phyloP scores from a whole-genome alignment of 1,140 invertebrate genomes.

The Pogonomyrmex barbatus region DNA sequence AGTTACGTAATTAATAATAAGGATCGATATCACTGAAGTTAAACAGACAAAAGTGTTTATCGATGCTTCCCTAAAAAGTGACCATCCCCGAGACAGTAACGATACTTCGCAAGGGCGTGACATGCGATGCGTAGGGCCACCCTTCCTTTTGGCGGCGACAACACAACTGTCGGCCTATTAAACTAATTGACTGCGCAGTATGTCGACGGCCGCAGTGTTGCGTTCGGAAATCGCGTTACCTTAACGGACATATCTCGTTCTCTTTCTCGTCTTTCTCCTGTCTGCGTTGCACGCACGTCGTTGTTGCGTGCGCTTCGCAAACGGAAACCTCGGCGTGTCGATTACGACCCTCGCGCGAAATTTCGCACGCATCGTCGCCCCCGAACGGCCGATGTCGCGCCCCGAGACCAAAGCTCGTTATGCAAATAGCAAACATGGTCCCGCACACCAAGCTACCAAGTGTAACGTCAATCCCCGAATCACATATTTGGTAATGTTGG shows the following conservation, averaged over 20 bases:
- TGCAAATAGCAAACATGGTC: conserved; percentile 68
- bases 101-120: conserved; percentile 54
- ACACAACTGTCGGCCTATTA: conserved; percentile 86
- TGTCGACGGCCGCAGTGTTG: conserved; percentile 74
- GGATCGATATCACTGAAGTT: background rate
- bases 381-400: conserved; percentile 66
- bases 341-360: conserved; percentile 78
- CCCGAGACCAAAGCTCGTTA: conserved; percentile 68
- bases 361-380: conserved; percentile 82
- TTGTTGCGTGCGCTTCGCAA: conserved; percentile 43
- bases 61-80: conserved; percentile 39
- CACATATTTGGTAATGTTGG: background rate
- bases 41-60: conserved; percentile 33
- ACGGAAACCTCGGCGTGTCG: conserved; percentile 69
- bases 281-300: conserved; percentile 17
- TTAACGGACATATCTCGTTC: conserved; percentile 31
- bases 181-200: conserved; percentile 85
- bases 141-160: conserved; percentile 74
- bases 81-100: conserved; percentile 48
- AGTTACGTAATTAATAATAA: conserved; percentile 3
- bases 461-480: conserved; percentile 39
- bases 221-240: conserved; percentile 55
- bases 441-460: conserved; percentile 40
- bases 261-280: background rate
- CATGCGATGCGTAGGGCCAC: conserved; percentile 24